These are phyloP conservation scores for Ceratothoa steindachneri DNA, from an alignment of 2,888 invertebrate species.

Conservation along the genomic window DNA sequence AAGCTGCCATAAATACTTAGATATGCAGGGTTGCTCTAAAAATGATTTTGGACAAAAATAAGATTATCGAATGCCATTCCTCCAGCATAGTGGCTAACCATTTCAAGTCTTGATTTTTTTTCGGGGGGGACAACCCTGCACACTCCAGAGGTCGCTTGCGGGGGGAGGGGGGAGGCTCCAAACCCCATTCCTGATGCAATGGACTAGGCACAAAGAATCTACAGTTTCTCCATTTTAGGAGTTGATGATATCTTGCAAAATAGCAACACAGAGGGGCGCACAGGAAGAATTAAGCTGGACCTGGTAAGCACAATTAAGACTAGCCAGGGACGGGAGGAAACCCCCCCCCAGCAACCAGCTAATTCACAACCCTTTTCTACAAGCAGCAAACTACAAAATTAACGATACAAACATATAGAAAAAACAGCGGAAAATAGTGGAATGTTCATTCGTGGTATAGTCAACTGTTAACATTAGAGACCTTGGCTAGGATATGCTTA, in stretches of 20 bases:
- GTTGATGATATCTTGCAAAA: slow-evolving; percentile 10
- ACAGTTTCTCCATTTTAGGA: neutral
- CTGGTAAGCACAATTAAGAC: neutral
- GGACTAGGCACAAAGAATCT: slow-evolving; percentile 12
- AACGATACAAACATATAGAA: slow-evolving; percentile 7
- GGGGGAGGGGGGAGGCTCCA: neutral
- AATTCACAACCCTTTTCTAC: slow-evolving; percentile 2
- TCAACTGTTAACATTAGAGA: slow-evolving; percentile 13
- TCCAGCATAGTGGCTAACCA: too few species aligned
- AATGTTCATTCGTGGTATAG: neutral
- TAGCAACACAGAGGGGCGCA: neutral
- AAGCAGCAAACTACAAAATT: slow-evolving; percentile 12
- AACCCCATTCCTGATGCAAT: slow-evolving; percentile 5
- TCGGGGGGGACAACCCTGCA: neutral
- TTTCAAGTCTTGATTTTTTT: too few species aligned
- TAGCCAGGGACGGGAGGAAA: neutral
- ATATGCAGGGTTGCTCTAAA: neutral
- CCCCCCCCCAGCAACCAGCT: neutral
- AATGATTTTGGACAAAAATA: slow-evolving; percentile 1
- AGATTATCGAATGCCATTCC: too few species aligned
- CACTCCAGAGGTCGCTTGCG: neutral
- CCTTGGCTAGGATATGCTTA: slow-evolving; percentile 11
- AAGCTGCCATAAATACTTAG: slow-evolving; percentile 8
- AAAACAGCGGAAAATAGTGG: slow-evolving; percentile 12
- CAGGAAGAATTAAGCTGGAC: neutral